These are phyloP conservation scores for Steinernema scapterisci DNA, from an alignment of 2,888 invertebrate genomes.

Conservation along the genomic window DNA sequence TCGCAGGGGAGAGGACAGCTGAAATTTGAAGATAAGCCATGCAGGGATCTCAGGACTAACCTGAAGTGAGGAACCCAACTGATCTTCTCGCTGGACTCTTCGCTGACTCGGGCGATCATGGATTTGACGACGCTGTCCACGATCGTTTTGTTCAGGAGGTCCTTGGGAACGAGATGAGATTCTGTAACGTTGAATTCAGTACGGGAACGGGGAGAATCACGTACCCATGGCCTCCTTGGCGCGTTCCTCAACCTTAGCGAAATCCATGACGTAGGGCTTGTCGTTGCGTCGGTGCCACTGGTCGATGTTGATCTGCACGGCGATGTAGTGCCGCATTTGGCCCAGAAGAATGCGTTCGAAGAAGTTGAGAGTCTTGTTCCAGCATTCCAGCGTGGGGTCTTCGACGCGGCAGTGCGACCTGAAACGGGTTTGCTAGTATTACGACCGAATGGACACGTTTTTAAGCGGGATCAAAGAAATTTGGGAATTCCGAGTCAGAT, in stretches of 20 bases:
- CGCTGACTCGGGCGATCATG: slow-evolving; percentile 42
- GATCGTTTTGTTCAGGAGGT: slow-evolving; percentile 41
- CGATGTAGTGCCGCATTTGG: slow-evolving; percentile 57
- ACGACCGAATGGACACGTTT: no score
- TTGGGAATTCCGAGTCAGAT: background rate
- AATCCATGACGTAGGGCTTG: slow-evolving; percentile 44
- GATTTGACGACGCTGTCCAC: slow-evolving; percentile 40
- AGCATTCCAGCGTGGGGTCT: slow-evolving; percentile 46
- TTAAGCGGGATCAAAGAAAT: background rate
- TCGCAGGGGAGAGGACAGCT: slow-evolving; percentile 61
- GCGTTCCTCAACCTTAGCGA: slow-evolving; percentile 37
- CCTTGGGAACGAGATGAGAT: slow-evolving; percentile 40
- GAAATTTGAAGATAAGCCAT: slow-evolving; percentile 21
- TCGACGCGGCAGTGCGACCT: slow-evolving; percentile 48
- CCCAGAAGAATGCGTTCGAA: slow-evolving; percentile 52
- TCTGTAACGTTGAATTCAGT: slow-evolving; percentile 33
- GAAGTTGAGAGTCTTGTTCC: slow-evolving; percentile 53
- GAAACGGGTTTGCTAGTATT: slow-evolving; percentile 19
- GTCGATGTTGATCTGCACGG: slow-evolving; percentile 59
- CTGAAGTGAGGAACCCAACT: slow-evolving; percentile 51
- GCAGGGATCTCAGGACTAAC: slow-evolving; percentile 20
- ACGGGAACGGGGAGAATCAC: background rate
- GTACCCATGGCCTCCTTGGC: slow-evolving; percentile 44
- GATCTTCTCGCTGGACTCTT: slow-evolving; percentile 42
- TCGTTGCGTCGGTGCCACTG: slow-evolving; percentile 56